Conservation (phyloP, 2,113 vertebrate genomes). For the Castor canadensis region DNA sequence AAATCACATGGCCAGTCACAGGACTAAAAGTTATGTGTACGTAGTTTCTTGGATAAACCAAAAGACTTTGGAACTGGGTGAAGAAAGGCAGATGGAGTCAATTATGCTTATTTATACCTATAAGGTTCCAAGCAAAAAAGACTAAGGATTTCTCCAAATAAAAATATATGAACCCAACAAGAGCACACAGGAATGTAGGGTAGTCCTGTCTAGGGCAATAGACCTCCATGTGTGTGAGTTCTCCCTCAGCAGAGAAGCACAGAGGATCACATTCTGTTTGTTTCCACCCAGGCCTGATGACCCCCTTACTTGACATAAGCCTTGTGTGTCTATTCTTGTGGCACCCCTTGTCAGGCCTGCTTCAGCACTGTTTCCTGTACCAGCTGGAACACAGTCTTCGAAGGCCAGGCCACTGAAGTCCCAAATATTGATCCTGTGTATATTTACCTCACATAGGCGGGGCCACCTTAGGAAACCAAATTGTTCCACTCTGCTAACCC, state of each 20-base stretch:
- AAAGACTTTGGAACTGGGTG: not conserved
- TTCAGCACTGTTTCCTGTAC: not conserved
- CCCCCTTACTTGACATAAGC: not conserved
- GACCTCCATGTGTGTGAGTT: too few species aligned
- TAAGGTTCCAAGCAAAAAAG: not conserved
- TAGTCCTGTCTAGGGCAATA: not conserved
- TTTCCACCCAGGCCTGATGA: not conserved
- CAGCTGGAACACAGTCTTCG: not conserved
- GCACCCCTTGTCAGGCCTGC: not conserved
- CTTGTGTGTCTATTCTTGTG: not conserved
- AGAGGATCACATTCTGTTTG: not conserved
- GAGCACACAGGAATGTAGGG: not conserved
- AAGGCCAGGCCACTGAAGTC: not conserved
- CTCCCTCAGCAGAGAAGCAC: not conserved
- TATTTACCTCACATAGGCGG: not conserved
- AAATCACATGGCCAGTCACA: accelerated
- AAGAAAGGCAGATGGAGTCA: not conserved
- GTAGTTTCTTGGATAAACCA: not conserved
- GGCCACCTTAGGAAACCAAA: not conserved
- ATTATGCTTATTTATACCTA: not conserved
- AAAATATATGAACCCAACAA: not conserved
- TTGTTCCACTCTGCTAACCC: not conserved
- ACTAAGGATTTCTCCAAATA: not conserved
- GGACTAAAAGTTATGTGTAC: not conserved
- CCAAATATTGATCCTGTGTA: not conserved